phyloP scores from a whole-genome alignment of 2,888 invertebrate species.

The Macropis europaea region DNA sequence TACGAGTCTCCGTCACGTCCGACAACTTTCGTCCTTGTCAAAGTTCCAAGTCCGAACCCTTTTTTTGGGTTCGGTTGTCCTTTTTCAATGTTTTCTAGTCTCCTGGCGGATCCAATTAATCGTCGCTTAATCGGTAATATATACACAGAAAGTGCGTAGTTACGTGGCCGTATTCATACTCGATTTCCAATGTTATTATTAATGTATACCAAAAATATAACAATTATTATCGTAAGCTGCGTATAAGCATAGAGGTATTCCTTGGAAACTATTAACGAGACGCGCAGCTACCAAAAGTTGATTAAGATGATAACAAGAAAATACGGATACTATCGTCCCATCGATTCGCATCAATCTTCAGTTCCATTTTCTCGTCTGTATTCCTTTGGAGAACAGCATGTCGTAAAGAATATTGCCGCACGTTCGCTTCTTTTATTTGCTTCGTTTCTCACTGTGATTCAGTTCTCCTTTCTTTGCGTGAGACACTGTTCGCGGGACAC shows the following conservation, averaged over 20 bases:
- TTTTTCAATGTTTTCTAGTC: slow-evolving; percentile 25
- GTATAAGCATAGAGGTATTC: background rate
- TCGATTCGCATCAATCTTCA: background rate
- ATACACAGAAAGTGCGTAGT: background rate
- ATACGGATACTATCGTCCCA: background rate
- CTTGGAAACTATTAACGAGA: background rate
- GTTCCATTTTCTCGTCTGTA: background rate
- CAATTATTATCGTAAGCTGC: slow-evolving; percentile 11
- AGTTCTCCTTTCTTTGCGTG: background rate
- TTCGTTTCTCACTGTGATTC: slow-evolving; percentile 13
- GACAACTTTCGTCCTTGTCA: slow-evolving; percentile 56
- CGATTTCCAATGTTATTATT: slow-evolving; percentile 9
- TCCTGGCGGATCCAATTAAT: slow-evolving; percentile 25
- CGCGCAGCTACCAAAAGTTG: background rate
- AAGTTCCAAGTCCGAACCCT: slow-evolving; percentile 5
- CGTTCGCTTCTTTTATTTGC: slow-evolving; percentile 26
- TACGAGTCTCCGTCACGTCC: slow-evolving; percentile 59
- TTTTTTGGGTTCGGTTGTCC: background rate
- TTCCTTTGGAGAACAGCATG: background rate
- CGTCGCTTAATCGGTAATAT: slow-evolving; percentile 29
- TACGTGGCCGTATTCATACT: slow-evolving; percentile 1
- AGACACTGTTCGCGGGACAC: background rate
- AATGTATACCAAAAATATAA: slow-evolving; percentile 5
- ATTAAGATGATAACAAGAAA: too few species aligned
- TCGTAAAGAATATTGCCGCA: slow-evolving; percentile 9